These are phyloP conservation scores for Ptilorrhoa leucosticta DNA, from an alignment of 2,113 vertebrate genomes.

Conservation along the genomic window DNA sequence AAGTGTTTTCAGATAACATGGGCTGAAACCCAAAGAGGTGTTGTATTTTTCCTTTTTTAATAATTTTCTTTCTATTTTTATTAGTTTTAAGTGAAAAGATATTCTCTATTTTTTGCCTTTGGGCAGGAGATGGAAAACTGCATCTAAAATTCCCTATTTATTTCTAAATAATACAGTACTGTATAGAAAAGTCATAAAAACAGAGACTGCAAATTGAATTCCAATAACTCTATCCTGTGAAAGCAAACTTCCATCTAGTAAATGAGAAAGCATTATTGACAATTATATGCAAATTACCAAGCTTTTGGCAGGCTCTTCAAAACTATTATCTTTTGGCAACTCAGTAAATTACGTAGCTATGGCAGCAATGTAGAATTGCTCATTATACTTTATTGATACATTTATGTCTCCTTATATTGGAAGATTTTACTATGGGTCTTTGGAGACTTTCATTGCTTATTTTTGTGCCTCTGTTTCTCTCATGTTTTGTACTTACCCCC, in stretches of 20 bases:
- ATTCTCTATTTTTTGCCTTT: background rate
- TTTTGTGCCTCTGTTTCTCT: background rate
- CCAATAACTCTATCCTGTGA: constrained; percentile 51
- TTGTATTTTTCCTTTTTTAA: background rate
- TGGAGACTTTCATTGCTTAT: background rate
- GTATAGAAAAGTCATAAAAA: constrained; percentile 58
- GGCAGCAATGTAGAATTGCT: constrained; percentile 44
- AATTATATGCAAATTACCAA: constrained; percentile 63
- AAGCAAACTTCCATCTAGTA: constrained; percentile 54
- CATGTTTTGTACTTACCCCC: background rate
- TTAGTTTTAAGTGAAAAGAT: background rate
- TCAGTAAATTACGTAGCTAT: constrained; percentile 56
- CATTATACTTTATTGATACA: constrained; percentile 57
- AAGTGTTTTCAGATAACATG: background rate
- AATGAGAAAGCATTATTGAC: constrained; percentile 60
- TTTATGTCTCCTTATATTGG: background rate
- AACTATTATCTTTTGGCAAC: constrained; percentile 59
- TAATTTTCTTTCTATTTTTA: background rate
- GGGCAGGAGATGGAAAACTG: background rate
- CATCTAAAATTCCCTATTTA: constrained; percentile 35
- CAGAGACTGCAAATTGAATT: constrained; percentile 61
- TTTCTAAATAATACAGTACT: constrained; percentile 47
- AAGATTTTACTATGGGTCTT: background rate
- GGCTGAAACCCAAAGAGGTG: background rate
- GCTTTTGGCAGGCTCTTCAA: constrained; percentile 55